Conservation (phyloP, 2,888 invertebrate genomes). For the Tetranychus piercei region DNA sequence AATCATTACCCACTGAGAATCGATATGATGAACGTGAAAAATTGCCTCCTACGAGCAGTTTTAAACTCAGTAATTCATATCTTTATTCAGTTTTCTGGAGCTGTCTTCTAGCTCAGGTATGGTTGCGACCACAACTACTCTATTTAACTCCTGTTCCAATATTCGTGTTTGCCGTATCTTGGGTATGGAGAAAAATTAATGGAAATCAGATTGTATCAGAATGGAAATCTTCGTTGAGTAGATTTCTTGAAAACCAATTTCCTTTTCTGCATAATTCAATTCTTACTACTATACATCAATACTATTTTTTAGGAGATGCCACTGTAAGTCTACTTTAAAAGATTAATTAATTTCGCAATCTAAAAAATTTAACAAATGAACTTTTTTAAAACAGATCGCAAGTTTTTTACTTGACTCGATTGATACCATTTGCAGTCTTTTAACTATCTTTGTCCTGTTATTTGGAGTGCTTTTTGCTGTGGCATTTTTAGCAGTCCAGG, state of each 20-base stretch:
- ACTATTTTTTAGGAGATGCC: constrained; percentile 14
- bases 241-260: not conserved
- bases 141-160: constrained; percentile 68
- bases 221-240: not conserved
- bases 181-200: constrained; percentile 5
- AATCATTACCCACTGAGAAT: constrained; percentile 29
- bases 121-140: constrained; percentile 67
- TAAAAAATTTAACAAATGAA: too few relatives aligned
- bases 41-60: not conserved
- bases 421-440: constrained; percentile 11
- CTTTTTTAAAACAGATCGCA: not conserved
- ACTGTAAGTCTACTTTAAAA: not conserved
- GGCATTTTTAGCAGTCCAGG: constrained; percentile 6
- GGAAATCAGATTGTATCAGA: not conserved
- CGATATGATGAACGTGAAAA: not conserved
- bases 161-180: constrained; percentile 52
- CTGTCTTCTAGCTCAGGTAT: constrained; percentile 60
- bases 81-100: constrained; percentile 48
- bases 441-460: constrained; percentile 12
- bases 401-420: constrained; percentile 12
- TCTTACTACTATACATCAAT: constrained; percentile 1
- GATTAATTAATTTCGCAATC: too few relatives aligned
- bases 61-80: constrained; percentile 31
- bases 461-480: constrained; percentile 11
- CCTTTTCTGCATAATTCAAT: constrained; percentile 10